Evolutionary conservation across 2,113 vertebrate species (phyloP), one percentile per base, ranked within the genome.

Genomic region (Strix uralensis): DNA sequence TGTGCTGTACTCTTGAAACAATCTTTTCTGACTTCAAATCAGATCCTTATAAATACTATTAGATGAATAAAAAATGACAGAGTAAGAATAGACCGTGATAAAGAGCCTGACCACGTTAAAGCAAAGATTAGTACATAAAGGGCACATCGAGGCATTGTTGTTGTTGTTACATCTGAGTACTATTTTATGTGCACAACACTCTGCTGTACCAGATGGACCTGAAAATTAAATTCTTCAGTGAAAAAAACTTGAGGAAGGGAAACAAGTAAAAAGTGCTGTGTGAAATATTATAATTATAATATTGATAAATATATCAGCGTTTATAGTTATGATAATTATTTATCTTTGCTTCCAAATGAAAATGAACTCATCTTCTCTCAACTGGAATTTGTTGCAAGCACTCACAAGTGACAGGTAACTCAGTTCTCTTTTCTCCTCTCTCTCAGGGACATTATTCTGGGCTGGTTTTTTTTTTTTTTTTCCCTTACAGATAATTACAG

Each of bases 401-500:
- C 21, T 59, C 27, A 19, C 11, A 89, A 40, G 7, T 72, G 38
- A 15, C 49, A 80, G 29, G 23, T 70, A 52, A n/a, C 38, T 87
- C 12, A 4, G 5, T 51, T 46, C 1, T 46, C 6, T 29, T 12
- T 4, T 8, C 3, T 40, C 4, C 6, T 58, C 2, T 59, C 58
- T 82, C 29, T 70, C 25, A 17, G 42, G 5, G 4, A 71, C 4
- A 22, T 80, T 46, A 17, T 87, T 85, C 5, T 62, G 7, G 16
- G 46, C 17, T 40, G 12, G n/a, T n/a, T 13, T 47, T 29, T n/a
- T 21, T 23, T 44, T 8, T 58, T 22, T 49, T 73, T 66, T 1
- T 13, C 18, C 19, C 26, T 34, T 83, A 21, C 9, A 80, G 69
- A 62, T 42, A 78, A 29, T 75, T 74, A 20, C 15, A 61, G 23